These are phyloP conservation scores for Gortyna flavago DNA, from an alignment of 2,888 invertebrate species.

Conservation along the genomic window DNA sequence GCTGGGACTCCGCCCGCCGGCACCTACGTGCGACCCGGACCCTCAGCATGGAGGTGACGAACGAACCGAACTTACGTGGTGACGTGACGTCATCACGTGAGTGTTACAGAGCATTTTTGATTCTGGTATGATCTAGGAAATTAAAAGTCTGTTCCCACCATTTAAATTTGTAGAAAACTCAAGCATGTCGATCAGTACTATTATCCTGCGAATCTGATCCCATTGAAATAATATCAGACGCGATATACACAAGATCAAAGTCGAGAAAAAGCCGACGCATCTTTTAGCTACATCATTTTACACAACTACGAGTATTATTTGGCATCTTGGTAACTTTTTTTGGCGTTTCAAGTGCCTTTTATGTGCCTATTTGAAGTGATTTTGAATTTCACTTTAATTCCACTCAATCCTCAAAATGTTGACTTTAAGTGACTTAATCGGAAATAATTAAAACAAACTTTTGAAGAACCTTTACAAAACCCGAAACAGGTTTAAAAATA, in stretches of 20 bases:
- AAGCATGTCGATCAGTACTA: background rate
- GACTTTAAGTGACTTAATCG: too few relatives aligned
- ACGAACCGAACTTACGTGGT: conserved; percentile 33
- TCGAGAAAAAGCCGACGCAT: background rate
- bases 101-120: background rate
- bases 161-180: background rate
- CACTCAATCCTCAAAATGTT: too few relatives aligned
- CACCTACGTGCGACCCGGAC: conserved; percentile 56
- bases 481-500: background rate
- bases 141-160: background rate
- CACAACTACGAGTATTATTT: background rate
- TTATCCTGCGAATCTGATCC: background rate
- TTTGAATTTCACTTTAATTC: too few relatives aligned
- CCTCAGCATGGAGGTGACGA: conserved; percentile 31
- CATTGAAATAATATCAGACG: background rate
- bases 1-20: conserved; percentile 63
- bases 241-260: background rate
- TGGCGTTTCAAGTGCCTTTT: too few relatives aligned
- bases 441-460: background rate
- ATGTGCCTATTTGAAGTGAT: too few relatives aligned
- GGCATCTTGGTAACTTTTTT: background rate
- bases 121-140: background rate
- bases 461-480: background rate
- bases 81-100: conserved; percentile 29
- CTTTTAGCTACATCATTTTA: background rate